Percentiles rank a stretch among this genome's conserved stretches.
Conservation (phyloP, 1,140 invertebrate species). For the Lepidurus apus region DNA sequence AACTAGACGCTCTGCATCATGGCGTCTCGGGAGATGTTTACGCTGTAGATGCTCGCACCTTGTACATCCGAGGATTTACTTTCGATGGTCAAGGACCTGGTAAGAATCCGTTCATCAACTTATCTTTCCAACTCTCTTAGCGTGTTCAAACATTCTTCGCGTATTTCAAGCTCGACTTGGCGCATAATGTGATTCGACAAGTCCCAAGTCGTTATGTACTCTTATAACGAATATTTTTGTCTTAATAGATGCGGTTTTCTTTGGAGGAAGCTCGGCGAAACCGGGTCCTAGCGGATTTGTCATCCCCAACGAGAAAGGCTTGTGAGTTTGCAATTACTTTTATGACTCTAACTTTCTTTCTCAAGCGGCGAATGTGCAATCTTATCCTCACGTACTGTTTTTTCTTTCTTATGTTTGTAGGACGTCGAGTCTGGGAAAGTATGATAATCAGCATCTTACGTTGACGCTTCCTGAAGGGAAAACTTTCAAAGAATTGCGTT, state of each 20-base stretch:
- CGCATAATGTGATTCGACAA: too few relatives aligned
- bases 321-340: conserved; percentile 40
- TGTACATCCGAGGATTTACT: conserved; percentile 78
- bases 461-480: conserved; percentile 79
- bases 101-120: conserved; percentile 44
- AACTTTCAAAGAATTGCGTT: conserved; percentile 70
- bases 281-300: conserved; percentile 58
- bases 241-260: conserved; percentile 76
- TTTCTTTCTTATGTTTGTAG: conserved; percentile 45
- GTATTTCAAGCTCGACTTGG: too few relatives aligned
- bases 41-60: conserved; percentile 75
- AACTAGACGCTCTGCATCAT: conserved; percentile 70
- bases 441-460: conserved; percentile 72
- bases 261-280: conserved; percentile 63
- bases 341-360: neutral
- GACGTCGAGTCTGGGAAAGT: conserved; percentile 57
- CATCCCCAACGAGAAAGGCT: conserved; percentile 66
- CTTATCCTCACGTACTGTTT: neutral
- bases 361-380: neutral
- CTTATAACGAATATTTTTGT: conserved; percentile 37
- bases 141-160: too few relatives aligned
- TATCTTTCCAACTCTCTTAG: conserved; percentile 6
- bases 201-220: too few relatives aligned
- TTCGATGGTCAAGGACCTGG: conserved; percentile 85
- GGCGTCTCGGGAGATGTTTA: conserved; percentile 77